phyloP scores from a whole-genome alignment of 1,140 invertebrate species.

The Drosophila pseudoobscura region DNA sequence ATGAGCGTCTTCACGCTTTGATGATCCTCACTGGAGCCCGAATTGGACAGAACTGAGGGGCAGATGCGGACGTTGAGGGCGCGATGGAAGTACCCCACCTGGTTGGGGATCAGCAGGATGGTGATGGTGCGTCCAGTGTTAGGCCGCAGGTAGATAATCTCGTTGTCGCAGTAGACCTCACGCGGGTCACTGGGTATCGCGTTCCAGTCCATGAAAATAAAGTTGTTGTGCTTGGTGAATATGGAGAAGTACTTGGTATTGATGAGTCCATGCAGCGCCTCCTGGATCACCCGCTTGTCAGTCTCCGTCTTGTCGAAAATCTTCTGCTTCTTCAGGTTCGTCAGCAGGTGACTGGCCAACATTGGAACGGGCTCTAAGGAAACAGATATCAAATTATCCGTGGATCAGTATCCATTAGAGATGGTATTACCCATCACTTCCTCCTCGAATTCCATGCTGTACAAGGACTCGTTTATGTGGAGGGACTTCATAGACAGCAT shows the following conservation, averaged over 20 bases:
- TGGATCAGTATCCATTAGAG: too few relatives aligned
- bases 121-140: slow-evolving; percentile 69
- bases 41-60: slow-evolving; percentile 4
- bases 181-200: slow-evolving; percentile 64
- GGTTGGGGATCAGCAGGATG: slow-evolving; percentile 70
- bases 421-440: slow-evolving; percentile 35
- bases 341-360: slow-evolving; percentile 50
- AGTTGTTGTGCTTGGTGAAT: slow-evolving; percentile 66
- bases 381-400: background rate
- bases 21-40: slow-evolving; percentile 30
- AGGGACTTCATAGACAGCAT: slow-evolving; percentile 28
- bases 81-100: slow-evolving; percentile 57
- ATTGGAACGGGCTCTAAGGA: slow-evolving; percentile 46
- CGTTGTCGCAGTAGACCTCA: slow-evolving; percentile 69
- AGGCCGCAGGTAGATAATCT: slow-evolving; percentile 70
- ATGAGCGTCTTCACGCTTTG: slow-evolving; percentile 29
- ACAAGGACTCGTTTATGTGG: slow-evolving; percentile 31
- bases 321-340: slow-evolving; percentile 55
- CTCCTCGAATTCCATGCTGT: slow-evolving; percentile 66
- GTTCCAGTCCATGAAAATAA: slow-evolving; percentile 78
- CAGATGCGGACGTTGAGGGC: slow-evolving; percentile 66
- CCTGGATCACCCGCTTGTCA: slow-evolving; percentile 68
- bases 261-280: slow-evolving; percentile 48
- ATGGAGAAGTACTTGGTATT: slow-evolving; percentile 61
- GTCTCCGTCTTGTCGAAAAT: slow-evolving; percentile 72